Percentiles rank a stretch among this genome's conserved stretches.
Conservation (phyloP, 2,113 vertebrate species). For the Periophthalmus modestus region DNA sequence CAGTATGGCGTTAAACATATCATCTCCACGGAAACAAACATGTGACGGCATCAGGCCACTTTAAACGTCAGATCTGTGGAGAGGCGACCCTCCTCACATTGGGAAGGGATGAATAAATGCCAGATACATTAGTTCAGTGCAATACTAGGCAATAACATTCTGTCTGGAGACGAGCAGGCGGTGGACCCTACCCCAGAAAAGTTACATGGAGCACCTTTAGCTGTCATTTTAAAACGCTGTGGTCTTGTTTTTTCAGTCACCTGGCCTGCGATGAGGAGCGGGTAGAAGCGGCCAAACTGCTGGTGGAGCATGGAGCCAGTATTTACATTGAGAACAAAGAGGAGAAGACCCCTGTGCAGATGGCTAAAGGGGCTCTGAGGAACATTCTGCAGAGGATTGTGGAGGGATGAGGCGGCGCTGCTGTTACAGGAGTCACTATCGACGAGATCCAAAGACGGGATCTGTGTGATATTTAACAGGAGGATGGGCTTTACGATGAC, state of each 20-base stretch:
- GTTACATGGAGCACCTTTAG: too few relatives aligned
- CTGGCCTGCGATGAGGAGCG: constrained; percentile 97
- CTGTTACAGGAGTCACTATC: background rate
- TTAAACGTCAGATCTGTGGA: too few relatives aligned
- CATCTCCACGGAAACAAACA: too few relatives aligned
- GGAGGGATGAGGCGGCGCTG: constrained; percentile 77
- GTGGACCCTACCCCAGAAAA: too few relatives aligned
- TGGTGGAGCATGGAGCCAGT: constrained; percentile 92
- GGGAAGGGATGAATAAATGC: too few relatives aligned
- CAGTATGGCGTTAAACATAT: too few relatives aligned
- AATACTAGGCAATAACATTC: too few relatives aligned
- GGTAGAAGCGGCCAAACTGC: constrained; percentile 90
- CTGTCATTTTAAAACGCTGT: background rate
- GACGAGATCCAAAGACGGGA: constrained; percentile 8
- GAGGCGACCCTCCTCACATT: too few relatives aligned
- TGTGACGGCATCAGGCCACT: too few relatives aligned
- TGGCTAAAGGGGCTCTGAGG: constrained; percentile 85
- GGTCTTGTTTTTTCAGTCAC: constrained; percentile 77
- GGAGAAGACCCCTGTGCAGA: constrained; percentile 91
- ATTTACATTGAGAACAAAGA: constrained; percentile 98
- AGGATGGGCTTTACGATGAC: constrained; percentile 8
- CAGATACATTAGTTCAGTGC: too few relatives aligned
- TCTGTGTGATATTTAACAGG: constrained; percentile 12
- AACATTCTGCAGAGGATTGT: constrained; percentile 85
- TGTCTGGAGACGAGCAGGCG: too few relatives aligned